phyloP scores from a whole-genome alignment of 2,888 invertebrate genomes.

The Meliscaeva auricollis region DNA sequence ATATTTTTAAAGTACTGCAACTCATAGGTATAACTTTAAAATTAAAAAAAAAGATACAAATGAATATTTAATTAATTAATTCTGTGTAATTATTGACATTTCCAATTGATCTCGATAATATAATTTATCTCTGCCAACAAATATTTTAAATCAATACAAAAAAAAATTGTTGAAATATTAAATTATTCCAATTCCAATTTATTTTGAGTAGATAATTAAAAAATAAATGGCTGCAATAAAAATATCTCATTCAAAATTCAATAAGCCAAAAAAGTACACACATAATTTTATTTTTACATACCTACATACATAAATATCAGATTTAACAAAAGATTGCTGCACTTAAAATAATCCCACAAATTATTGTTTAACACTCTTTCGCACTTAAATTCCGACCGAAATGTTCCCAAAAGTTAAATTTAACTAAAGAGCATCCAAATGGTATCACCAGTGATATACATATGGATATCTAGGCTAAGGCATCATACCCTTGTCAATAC shows the following conservation, averaged over 20 bases:
- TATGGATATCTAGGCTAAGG: background rate
- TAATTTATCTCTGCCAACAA: too few species aligned
- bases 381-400: conserved; percentile 14
- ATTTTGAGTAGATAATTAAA: too few species aligned
- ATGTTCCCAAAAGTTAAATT: conserved; percentile 16
- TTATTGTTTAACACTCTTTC: conserved; percentile 12
- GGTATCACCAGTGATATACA: conserved; percentile 1
- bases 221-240: conserved; percentile 10
- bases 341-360: background rate
- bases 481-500: conserved; percentile 42
- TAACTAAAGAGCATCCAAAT: conserved; percentile 29
- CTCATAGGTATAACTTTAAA: too few species aligned
- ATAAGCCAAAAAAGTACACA: background rate
- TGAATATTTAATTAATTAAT: too few species aligned
- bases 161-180: too few species aligned
- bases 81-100: too few species aligned
- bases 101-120: too few species aligned
- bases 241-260: background rate
- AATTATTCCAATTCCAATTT: background rate
- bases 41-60: too few species aligned
- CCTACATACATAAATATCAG: background rate
- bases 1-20: too few species aligned
- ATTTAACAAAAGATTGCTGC: conserved; percentile 1
- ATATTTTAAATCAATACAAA: too few species aligned
- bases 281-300: too few species aligned